Evolutionary conservation across 37 sponge, comb jelly and placozoan genomes (phyloP), one percentile per base, ranked within the genome.

Genomic region (Halichondria panicea): DNA sequence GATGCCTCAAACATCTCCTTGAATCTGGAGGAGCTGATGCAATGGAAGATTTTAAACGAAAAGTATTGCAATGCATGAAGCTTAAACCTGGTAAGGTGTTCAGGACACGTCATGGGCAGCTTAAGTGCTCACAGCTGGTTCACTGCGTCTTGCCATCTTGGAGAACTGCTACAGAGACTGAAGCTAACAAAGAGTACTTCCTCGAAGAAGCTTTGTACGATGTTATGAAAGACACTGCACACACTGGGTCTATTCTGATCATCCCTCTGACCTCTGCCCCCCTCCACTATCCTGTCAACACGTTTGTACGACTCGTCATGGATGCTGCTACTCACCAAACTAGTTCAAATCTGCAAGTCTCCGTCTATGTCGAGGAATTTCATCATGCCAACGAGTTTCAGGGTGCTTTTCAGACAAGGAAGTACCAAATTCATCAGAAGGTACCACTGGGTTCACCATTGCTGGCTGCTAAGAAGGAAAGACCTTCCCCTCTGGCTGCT

Each of bases 101-200:
- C 39, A 72, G 37, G 19, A 43, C 43, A 32, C 32, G 15, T 4
- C 57, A 43, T 66, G 74, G 75, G 32, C 56, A 63, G 0, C 68
- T 82, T 37, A 35, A 36, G 50, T 72, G 64, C 54, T 27, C 24
- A 15, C 24, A 65, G 55, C 43, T 82, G 1, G 18, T 66, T 52
- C 74, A 82, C 64, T 73, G 63, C 22, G 37, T 74, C 5, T 19
- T 82, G 4, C 68, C 55, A 6, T 57, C 43, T 1, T 82, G 77
- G 77, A 9, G 18, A 18, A 8, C 7, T 12, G 40, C 34, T 19
- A n/a, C n/a, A n/a, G n/a, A n/a, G n/a, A 55, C 27, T 5, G 44
- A 43, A 4, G 11, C 13, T 6, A 65, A 64, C 4, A 27, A 37
- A 52, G 55, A 28, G 12, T 3, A 31, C 25, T 41, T 35, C 41